Base-by-base conservation (phyloP, 2,113 vertebrate genomes). In the Junco hyemalis region DNA sequence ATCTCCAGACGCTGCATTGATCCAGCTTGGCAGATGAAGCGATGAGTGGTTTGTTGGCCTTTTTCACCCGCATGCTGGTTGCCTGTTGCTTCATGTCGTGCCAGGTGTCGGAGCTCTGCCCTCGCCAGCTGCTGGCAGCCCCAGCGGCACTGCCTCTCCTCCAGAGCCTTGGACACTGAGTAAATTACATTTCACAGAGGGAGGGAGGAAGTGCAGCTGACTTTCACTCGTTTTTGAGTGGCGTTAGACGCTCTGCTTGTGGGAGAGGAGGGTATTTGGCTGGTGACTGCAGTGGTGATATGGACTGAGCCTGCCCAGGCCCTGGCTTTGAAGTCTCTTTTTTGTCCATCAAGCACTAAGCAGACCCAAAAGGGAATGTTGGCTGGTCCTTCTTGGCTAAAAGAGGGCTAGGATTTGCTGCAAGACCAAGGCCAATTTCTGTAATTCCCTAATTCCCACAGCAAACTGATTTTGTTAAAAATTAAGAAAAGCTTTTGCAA, bases 401-500 rank as follows among this genome's bases (percentile, higher is more conserved):
- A 54, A 63, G 54, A 66, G 23, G 61, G 6, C 21, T 76, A 22
- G 31, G 24, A 56, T 87, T 91, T 74, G 65, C 33, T 79, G 35
- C 0, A 0, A 85, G 42, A 73, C 14, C 21, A 38, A 69, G 45
- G 71, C 78, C 22, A 83, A 26, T 86, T 86, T 54, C 54, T 50
- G 9, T 56, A 64, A 84, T 84, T 85, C 26, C 24, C 15, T 69
- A 64, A 74, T 81, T n/a, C 56, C 22, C 35, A 28, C 23, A 42
- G 48, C 28, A 81, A 84, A 74, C 33, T 33, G 33, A 12, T 72
- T 59, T 86, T 88, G 59, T 82, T 83, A 50, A 79, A 77, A 84
- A 76, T 69, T 14, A 90, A 50, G 73, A 47, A 77, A 73, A 92
- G 31, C 64, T 44, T 88, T 94, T 87, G 50, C 45, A 83, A 11